Base-by-base conservation (phyloP, 2,888 invertebrate genomes). In the Neelides folsomi region DNA sequence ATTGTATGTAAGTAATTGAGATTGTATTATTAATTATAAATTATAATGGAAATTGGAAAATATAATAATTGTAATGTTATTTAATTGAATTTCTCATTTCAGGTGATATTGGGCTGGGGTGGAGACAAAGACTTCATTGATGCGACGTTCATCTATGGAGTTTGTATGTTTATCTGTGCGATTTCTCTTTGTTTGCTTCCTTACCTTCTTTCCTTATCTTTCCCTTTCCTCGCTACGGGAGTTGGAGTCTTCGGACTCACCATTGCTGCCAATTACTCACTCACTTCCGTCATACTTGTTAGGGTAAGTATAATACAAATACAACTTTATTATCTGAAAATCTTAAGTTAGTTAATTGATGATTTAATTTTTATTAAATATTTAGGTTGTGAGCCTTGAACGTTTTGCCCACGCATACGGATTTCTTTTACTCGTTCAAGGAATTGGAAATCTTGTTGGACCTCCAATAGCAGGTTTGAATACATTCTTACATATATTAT, bases 401-500 rank as follows among this genome's bases (percentile, higher is more conserved):
- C 78, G 85, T 66, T 89, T 94, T 69, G 88, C 90, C 44, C 87
- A 84, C 68, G 90, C 90, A 4, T 93, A 92, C 68, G 93, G 93
- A 0, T 71, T 93, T 64, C 71, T 90, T 65, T 74, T 90, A 67
- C 74, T 93, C 47, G 85, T 88, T 18, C 90, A 93, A 71, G 94
- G 94, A 2, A 71, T 92, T 35, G 89, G 88, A 1, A 92, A 90
- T 70, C 76, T 93, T 13, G 73, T 89, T 59, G 93, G 93, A 45
- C 92, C 94, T 27, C 88, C 92, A 1, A 68, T 92, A 18, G 90
- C 86, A 66, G 93, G 93, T 88, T 69, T 66, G 64, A 57, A 15
- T 12, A 38, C 35, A 2, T 12, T 36, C 4, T 12, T 37, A 13
- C 20, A 38, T 10, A 34, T 18, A 27, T 49, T 39, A n/a, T n/a